Conservation (phyloP, 2,113 vertebrate genomes). For the Atherinomorus stipes region DNA sequence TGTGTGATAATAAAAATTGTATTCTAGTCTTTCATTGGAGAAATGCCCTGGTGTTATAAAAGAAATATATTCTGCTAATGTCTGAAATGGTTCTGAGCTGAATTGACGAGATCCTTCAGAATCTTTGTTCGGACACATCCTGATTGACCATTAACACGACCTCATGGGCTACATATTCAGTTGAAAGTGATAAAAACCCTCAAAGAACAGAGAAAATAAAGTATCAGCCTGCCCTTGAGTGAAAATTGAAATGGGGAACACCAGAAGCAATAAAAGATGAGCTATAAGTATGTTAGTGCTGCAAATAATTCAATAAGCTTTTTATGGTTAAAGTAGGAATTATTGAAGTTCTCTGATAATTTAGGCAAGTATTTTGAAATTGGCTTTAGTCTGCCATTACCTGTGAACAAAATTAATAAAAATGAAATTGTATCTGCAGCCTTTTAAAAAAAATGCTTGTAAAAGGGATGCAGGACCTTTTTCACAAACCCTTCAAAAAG, state of each 20-base stretch:
- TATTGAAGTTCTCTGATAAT: no score
- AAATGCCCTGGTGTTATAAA: slow-evolving; percentile 17
- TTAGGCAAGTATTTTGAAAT: no score
- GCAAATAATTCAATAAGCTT: no score
- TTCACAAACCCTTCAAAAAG: neutral
- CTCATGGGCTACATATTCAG: slow-evolving; percentile 42
- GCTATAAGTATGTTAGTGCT: no score
- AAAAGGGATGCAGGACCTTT: no score
- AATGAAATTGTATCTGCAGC: no score
- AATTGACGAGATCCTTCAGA: slow-evolving; percentile 41
- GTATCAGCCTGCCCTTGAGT: slow-evolving; percentile 13
- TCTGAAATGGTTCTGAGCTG: slow-evolving; percentile 47
- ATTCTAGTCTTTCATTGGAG: slow-evolving; percentile 19
- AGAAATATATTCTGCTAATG: slow-evolving; percentile 27
- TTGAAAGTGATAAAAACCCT: slow-evolving; percentile 1
- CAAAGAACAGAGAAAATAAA: slow-evolving; percentile 4
- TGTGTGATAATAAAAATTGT: slow-evolving; percentile 2
- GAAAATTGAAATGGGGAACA: slow-evolving; percentile 3
- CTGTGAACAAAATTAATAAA: no score
- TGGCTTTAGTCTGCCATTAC: no score
- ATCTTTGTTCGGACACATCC: slow-evolving; percentile 23
- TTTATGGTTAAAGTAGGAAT: no score
- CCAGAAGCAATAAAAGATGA: neutral
- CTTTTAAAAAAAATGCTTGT: no score
- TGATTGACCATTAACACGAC: slow-evolving; percentile 37